Conservation (phyloP, 2,888 invertebrate genomes). For the Dicranocentrus wangi region DNA sequence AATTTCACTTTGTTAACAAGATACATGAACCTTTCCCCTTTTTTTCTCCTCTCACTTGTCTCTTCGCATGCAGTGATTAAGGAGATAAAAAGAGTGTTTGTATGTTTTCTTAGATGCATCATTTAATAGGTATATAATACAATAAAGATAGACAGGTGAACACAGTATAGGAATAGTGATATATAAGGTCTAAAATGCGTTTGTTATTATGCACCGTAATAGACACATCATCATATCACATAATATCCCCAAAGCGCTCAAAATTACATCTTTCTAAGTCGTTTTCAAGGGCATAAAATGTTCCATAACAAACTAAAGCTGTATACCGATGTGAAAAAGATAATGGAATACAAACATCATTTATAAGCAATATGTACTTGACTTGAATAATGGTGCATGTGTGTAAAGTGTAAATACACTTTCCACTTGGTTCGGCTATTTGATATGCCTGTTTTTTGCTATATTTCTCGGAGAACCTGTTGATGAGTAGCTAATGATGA, state of each 20-base stretch:
- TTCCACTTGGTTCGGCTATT: not conserved
- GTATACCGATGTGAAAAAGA: too few relatives aligned
- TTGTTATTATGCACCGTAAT: constrained; percentile 59
- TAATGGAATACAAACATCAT: too few relatives aligned
- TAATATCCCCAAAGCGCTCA: constrained; percentile 52
- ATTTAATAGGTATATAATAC: not conserved
- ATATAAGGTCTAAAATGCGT: constrained; percentile 19
- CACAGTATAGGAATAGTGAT: not conserved
- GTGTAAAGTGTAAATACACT: too few relatives aligned
- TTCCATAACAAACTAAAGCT: constrained; percentile 41
- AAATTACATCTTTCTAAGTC: constrained; percentile 53
- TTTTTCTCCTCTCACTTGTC: constrained; percentile 20
- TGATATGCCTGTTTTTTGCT: not conserved
- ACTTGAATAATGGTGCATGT: too few relatives aligned
- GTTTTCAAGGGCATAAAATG: constrained; percentile 55
- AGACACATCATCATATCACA: constrained; percentile 21
- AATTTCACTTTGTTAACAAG: constrained; percentile 66
- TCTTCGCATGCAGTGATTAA: constrained; percentile 28
- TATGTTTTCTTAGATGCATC: not conserved
- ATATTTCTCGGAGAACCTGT: too few relatives aligned
- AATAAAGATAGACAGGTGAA: not conserved
- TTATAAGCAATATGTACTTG: too few relatives aligned
- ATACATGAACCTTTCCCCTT: constrained; percentile 39
- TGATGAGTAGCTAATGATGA: constrained; percentile 4
- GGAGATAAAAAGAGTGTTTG: constrained; percentile 22